Conservation (phyloP, 2,888 invertebrate genomes). For the Drosophila affinis region DNA sequence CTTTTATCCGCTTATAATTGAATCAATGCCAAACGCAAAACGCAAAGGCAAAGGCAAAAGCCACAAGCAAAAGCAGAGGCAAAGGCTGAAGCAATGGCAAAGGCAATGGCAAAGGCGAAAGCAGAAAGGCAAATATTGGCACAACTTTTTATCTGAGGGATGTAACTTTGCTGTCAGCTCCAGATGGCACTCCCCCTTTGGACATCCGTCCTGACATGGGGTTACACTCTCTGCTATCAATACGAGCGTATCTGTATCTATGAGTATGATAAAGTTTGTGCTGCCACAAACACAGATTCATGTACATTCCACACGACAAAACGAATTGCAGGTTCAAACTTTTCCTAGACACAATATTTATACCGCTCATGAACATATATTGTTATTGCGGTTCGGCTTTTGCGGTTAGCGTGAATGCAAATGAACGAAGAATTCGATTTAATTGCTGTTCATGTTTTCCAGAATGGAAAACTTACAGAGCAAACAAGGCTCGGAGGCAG, state of each 20-base stretch:
- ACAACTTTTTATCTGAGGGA: constrained; percentile 70
- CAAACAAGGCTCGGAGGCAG: constrained; percentile 10
- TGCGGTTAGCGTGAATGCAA: constrained; percentile 38
- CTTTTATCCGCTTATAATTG: constrained; percentile 74
- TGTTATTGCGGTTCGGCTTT: constrained; percentile 29
- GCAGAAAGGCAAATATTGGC: constrained; percentile 71
- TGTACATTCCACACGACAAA: background rate
- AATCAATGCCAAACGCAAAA: constrained; percentile 56
- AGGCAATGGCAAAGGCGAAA: constrained; percentile 44
- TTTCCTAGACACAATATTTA: constrained; percentile 14
- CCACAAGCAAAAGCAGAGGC: constrained; percentile 26
- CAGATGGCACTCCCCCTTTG: constrained; percentile 3
- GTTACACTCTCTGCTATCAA: constrained; percentile 7
- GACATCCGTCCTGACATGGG: constrained; percentile 2
- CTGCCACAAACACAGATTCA: constrained; percentile 5
- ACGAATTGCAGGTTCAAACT: constrained; percentile 36
- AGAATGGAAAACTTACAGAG: constrained; percentile 52
- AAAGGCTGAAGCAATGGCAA: constrained; percentile 33
- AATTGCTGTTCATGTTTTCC: constrained; percentile 29
- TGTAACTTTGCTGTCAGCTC: constrained; percentile 37
- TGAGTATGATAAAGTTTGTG: constrained; percentile 34
- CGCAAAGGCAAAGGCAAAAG: too few species aligned
- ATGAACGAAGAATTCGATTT: constrained; percentile 45
- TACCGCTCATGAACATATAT: constrained; percentile 18
- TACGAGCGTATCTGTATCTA: constrained; percentile 11